These are phyloP conservation scores for Apodemia duryi DNA, from an alignment of 2,888 invertebrate species.

Conservation along the genomic window DNA sequence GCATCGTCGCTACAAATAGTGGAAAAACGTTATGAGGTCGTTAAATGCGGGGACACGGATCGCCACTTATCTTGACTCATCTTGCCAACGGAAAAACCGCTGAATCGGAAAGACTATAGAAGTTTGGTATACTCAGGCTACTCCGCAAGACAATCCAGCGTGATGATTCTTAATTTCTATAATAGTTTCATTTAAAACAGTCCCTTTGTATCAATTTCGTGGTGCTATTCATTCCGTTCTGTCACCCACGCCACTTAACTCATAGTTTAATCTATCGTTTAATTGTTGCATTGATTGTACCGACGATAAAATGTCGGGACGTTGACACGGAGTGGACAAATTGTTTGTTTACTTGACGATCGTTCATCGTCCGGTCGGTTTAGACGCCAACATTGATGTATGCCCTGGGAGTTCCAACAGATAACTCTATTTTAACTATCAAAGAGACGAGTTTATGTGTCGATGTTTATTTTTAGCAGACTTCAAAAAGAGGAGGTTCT, in stretches of 20 bases:
- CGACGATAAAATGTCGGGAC: slow-evolving; percentile 7
- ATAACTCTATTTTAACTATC: too few species aligned
- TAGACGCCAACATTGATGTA: neutral
- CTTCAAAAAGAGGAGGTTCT: too few species aligned
- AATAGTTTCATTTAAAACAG: neutral
- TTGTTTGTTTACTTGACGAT: neutral
- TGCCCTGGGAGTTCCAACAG: neutral
- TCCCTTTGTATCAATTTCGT: neutral
- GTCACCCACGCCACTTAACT: neutral
- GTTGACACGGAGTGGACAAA: slow-evolving; percentile 3
- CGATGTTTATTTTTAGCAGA: too few species aligned
- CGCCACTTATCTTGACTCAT: too few species aligned
- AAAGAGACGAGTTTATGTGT: too few species aligned
- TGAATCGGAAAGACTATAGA: too few species aligned
- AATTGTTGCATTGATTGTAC: slow-evolving; percentile 8
- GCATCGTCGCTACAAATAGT: too few species aligned
- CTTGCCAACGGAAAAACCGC: too few species aligned
- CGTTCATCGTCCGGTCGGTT: neutral
- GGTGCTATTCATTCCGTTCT: neutral
- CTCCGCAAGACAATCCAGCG: too few species aligned
- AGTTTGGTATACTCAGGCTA: too few species aligned
- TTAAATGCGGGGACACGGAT: too few species aligned
- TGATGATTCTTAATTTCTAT: neutral
- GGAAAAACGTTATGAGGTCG: too few species aligned
- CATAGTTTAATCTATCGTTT: neutral